These are phyloP conservation scores for Macrotis lagotis DNA, from an alignment of 2,113 vertebrate genomes.

Conservation along the genomic window DNA sequence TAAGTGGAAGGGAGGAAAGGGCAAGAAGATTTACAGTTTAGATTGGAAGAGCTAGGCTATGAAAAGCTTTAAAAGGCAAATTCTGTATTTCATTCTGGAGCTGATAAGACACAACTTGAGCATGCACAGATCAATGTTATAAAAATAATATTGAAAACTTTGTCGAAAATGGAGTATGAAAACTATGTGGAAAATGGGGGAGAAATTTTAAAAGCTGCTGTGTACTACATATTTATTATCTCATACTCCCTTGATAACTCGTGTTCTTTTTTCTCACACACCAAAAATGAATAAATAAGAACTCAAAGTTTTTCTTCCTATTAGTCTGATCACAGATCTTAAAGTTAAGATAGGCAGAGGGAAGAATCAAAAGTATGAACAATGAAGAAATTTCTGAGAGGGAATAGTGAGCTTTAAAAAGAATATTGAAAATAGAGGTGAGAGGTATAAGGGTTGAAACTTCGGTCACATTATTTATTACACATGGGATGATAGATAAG, in stretches of 20 bases:
- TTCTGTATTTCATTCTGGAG: background rate
- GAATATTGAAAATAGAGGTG: background rate
- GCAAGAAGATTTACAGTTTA: background rate
- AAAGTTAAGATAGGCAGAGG: background rate
- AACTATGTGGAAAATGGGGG: too few species aligned
- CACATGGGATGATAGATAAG: background rate
- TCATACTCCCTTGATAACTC: background rate
- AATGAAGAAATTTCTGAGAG: background rate
- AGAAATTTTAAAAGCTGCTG: background rate
- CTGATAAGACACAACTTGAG: background rate
- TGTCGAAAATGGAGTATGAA: background rate
- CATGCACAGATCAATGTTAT: background rate
- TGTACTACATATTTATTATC: background rate
- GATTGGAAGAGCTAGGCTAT: background rate
- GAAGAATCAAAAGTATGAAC: background rate
- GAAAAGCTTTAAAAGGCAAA: background rate
- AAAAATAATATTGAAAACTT: background rate
- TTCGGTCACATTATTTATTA: background rate
- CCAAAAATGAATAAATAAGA: background rate
- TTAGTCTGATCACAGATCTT: background rate
- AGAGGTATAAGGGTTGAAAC: background rate
- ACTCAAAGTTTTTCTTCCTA: background rate
- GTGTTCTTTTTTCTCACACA: background rate
- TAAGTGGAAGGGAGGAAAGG: background rate
- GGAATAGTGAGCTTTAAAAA: background rate